Percentiles rank a stretch among this genome's conserved stretches.
Evolutionary conservation across 2,888 invertebrate genomes (phyloP).

Genomic region (Acleris sparsana): DNA sequence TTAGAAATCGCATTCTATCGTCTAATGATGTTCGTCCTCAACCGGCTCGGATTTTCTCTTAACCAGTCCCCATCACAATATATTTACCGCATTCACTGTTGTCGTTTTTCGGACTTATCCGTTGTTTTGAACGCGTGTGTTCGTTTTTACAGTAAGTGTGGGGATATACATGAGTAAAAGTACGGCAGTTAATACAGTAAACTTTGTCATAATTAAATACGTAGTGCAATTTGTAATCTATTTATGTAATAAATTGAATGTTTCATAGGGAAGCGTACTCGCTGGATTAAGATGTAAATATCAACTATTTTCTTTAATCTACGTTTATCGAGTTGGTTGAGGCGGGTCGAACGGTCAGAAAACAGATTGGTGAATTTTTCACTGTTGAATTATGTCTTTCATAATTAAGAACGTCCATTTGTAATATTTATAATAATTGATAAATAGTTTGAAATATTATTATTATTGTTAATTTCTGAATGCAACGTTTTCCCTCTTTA

Average conservation of each 20-base stretch:
- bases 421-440: constrained; percentile 53
- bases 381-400: constrained; percentile 48
- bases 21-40: background rate
- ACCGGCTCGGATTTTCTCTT: background rate
- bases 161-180: too few species aligned
- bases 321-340: background rate
- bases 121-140: too few species aligned
- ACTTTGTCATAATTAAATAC: too few species aligned
- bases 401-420: constrained; percentile 69
- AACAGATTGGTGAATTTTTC: constrained; percentile 8
- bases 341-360: constrained; percentile 10
- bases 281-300: background rate
- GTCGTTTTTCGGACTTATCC: too few species aligned
- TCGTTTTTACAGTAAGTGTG: too few species aligned
- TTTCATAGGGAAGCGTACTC: too few species aligned
- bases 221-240: too few species aligned
- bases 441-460: constrained; percentile 51
- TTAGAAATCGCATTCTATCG: background rate
- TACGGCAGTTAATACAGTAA: too few species aligned
- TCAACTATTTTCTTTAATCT: background rate
- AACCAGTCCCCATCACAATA: background rate
- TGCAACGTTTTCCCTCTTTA: constrained; percentile 39
- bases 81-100: too few species aligned
- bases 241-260: too few species aligned
- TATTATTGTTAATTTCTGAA: constrained; percentile 49